Percentiles rank a stretch among this genome's conserved stretches.
Evolutionary conservation across 2,888 invertebrate species (phyloP).

Genomic region (Chirona hameri): DNA sequence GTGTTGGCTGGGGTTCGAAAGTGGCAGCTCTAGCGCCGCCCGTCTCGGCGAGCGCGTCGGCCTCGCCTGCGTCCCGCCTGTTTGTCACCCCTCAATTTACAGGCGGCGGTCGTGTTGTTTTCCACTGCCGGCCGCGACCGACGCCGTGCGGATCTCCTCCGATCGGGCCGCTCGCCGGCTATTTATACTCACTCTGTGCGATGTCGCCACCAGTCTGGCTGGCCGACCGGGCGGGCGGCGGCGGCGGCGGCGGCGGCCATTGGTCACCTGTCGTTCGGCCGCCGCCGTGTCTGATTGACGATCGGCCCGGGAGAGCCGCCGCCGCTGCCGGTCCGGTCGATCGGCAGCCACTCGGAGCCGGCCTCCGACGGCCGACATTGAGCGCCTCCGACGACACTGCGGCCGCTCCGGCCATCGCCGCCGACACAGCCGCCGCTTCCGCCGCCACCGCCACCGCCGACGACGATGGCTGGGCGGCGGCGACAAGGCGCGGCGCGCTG

Average conservation of each 20-base stretch:
- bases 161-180: background rate
- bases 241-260: conserved; percentile 8
- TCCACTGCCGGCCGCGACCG: background rate
- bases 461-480: too few species aligned
- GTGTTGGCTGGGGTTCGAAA: too few species aligned
- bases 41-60: too few species aligned
- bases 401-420: background rate
- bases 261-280: background rate
- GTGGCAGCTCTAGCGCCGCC: too few species aligned
- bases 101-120: background rate
- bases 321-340: conserved; percentile 4
- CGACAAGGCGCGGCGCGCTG: background rate
- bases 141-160: background rate
- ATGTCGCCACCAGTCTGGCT: background rate
- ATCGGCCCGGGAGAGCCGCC: background rate
- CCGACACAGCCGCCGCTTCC: background rate
- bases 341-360: background rate
- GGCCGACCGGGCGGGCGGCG: background rate
- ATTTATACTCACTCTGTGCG: background rate
- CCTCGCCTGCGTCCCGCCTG: background rate
- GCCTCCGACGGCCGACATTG: background rate
- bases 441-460: too few species aligned
- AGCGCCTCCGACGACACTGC: conserved; percentile 6
- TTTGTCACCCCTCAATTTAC: background rate
- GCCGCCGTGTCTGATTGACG: background rate